phyloP scores from a whole-genome alignment of 2,113 vertebrate species.

The Peucedramus taeniatus region DNA sequence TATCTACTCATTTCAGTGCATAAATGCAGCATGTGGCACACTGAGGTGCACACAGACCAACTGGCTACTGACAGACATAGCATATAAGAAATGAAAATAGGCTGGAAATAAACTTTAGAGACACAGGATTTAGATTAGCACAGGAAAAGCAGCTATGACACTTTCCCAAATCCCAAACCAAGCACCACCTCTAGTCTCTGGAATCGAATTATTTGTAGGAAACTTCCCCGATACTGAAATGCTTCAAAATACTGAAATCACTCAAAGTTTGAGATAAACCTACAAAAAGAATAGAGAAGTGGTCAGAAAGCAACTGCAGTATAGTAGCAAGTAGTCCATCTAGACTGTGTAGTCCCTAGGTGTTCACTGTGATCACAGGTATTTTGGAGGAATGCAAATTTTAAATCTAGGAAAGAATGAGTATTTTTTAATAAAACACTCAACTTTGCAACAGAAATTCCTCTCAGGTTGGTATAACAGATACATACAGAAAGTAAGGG shows the following conservation, averaged over 20 bases:
- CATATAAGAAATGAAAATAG: neutral
- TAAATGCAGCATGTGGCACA: neutral
- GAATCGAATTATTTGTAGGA: neutral
- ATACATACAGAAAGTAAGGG: neutral
- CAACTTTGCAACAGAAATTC: neutral
- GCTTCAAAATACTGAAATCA: neutral
- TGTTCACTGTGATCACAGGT: neutral
- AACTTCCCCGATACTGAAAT: neutral
- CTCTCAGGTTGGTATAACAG: neutral
- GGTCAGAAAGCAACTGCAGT: neutral
- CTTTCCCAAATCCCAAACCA: neutral
- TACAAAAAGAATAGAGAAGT: neutral
- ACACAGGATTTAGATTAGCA: neutral
- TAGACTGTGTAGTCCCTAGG: neutral
- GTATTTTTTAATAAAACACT: neutral
- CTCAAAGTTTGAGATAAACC: neutral
- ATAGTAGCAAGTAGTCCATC: neutral
- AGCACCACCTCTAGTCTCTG: neutral
- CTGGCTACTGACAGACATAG: neutral
- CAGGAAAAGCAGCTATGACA: neutral
- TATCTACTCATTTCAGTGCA: neutral
- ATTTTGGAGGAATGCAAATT: neutral
- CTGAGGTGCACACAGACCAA: neutral
- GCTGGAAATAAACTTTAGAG: neutral
- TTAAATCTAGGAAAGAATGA: neutral